Conservation (phyloP, 2,888 invertebrate species). For the Mythimna albipuncta region DNA sequence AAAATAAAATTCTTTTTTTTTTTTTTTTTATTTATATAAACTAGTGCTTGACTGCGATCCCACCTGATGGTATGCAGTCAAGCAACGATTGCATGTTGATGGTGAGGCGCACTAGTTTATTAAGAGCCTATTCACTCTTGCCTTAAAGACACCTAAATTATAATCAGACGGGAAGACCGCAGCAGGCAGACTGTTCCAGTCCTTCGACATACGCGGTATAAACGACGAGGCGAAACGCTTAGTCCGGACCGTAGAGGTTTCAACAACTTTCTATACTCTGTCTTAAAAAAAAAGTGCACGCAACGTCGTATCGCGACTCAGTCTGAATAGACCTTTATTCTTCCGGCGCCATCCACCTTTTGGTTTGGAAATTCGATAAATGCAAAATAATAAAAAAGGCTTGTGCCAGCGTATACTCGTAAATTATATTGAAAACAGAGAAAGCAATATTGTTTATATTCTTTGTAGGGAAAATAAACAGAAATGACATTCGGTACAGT, state of each 20-base stretch:
- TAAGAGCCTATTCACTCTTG: no score
- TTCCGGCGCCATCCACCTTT: background rate
- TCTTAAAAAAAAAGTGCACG: background rate
- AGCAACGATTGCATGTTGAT: no score
- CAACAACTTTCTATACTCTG: background rate
- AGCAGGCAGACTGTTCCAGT: no score
- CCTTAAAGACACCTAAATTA: no score
- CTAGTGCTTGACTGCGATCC: no score
- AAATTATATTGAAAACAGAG: conserved; percentile 47
- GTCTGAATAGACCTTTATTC: background rate
- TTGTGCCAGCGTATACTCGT: conserved; percentile 9
- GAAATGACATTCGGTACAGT: conserved; percentile 34
- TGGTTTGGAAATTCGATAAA: conserved; percentile 27
- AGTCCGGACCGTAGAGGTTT: no score
- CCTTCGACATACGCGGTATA: no score
- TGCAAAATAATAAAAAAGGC: conserved; percentile 16
- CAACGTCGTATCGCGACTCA: background rate
- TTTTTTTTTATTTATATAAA: no score
- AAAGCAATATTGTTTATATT: conserved; percentile 34
- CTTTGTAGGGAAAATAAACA: conserved; percentile 37
- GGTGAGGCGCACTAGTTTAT: no score
- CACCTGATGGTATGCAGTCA: no score
- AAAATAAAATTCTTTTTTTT: background rate
- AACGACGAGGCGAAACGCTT: no score
- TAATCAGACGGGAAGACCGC: no score